Base-by-base conservation (phyloP, 2,888 invertebrate species). In the Tyria jacobaeae region DNA sequence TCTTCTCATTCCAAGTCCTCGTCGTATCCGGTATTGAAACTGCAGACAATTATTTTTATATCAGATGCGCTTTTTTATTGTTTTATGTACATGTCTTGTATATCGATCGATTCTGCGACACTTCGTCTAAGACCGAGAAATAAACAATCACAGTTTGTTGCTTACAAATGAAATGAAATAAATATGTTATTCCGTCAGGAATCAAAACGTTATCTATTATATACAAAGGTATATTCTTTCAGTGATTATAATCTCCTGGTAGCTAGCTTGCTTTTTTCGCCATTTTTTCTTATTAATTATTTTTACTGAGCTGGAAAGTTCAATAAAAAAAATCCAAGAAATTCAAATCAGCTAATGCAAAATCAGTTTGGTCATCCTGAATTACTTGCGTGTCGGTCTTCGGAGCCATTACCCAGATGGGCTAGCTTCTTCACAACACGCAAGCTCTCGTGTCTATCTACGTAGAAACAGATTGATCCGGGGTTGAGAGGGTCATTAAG, bases 51-150 rank as follows among this genome's bases (percentile, higher is more conserved):
- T 76, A 79, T 74, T 65, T 60, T 35, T 7, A 60, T 3, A 44
- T 44, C 70, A 71, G 72, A 81, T 81, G 72, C 74, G 75, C 76
- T 79, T 79, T 44, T 83, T 84, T 79, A 79, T 82, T 84, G 83
- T 80, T 82, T 12, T 12, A 1, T n/a, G n/a, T n/a, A n/a, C 39
- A 5, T 1, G 5, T 39, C 7, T 15, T 39, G 1, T 6, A 39
- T 1, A 39, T 39, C 39, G 15, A 39, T 39, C n/a, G n/a, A 39
- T 39, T n/a, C n/a, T 31, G 27, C 27, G 27, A 6, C 27, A 31
- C 27, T 31, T 31, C 27, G 27, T 31, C 27, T 4, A 31, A 31
- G 7, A 31, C 4, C 6, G 27, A 31, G 27, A 31, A 31, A 31
- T 39, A 1, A 39, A n/a, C n/a, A n/a, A 1, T 39, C 7, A 39